These are phyloP conservation scores for Pipistrellus nathusii DNA, from an alignment of 2,797 vertebrate species.

Conservation along the genomic window DNA sequence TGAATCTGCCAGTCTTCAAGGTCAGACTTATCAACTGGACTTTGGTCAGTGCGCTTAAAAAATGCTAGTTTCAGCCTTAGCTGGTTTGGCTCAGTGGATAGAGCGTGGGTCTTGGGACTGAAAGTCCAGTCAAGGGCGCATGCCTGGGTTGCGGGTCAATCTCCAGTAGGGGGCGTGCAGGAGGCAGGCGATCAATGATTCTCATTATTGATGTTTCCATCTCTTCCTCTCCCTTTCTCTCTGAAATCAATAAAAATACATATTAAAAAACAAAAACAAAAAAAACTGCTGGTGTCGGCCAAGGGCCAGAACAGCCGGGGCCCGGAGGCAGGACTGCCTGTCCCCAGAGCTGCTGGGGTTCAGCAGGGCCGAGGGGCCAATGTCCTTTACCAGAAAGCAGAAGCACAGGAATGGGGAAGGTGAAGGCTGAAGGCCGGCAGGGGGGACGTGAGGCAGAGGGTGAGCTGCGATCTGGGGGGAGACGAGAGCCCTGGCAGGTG, in stretches of 20 bases:
- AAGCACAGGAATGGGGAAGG: background rate
- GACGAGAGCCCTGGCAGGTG: accelerated
- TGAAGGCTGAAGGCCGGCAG: background rate
- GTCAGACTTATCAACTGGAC: background rate
- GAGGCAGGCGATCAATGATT: too few species aligned
- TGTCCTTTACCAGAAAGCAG: background rate
- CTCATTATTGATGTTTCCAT: too few species aligned
- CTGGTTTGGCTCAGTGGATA: too few species aligned
- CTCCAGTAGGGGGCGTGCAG: too few species aligned
- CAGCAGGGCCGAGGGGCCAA: background rate
- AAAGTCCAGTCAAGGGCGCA: too few species aligned
- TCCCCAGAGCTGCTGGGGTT: background rate
- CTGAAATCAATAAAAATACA: too few species aligned
- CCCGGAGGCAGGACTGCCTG: background rate
- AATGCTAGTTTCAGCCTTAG: background rate
- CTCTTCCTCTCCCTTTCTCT: too few species aligned
- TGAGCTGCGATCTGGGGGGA: background rate
- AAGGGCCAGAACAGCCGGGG: background rate
- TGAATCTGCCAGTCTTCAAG: background rate
- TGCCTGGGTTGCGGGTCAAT: too few species aligned
- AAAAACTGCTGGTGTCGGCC: background rate
- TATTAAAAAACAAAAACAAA: background rate
- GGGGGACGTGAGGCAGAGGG: background rate
- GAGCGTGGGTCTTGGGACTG: too few species aligned
- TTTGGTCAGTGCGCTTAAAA: background rate